A percentile compares a stretch with the other conserved stretches of the same genome.
phyloP scores from a whole-genome alignment of 1,140 invertebrate genomes.

The Drosophila sulfurigaster region DNA sequence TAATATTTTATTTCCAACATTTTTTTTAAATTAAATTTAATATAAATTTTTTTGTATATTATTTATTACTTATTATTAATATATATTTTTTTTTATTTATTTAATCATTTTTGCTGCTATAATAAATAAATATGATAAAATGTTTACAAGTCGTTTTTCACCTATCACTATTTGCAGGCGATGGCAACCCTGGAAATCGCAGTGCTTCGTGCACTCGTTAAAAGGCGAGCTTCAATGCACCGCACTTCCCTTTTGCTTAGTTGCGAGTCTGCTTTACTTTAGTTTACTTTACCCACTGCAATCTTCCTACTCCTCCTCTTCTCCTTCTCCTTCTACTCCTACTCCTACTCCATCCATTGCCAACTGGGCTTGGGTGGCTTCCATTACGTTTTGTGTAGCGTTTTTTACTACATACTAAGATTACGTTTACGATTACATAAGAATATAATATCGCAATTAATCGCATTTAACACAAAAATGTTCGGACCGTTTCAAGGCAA shows the following conservation, averaged over 20 bases:
- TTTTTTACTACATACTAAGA: constrained; percentile 67
- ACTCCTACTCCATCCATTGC: neutral
- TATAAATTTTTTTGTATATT: too few relatives aligned
- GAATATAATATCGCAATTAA: constrained; percentile 83
- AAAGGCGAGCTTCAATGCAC: constrained; percentile 28
- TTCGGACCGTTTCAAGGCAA: constrained; percentile 68
- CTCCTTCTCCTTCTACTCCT: too few relatives aligned
- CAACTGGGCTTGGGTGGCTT: constrained; percentile 34
- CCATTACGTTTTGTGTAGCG: constrained; percentile 72
- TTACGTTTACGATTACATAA: constrained; percentile 83
- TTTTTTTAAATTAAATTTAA: too few relatives aligned
- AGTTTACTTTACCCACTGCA: constrained; percentile 1
- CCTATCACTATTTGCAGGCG: too few relatives aligned
- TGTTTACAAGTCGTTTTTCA: neutral
- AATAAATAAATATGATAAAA: too few relatives aligned
- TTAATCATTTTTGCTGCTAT: too few relatives aligned
- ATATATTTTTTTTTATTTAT: too few relatives aligned
- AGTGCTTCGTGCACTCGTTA: neutral
- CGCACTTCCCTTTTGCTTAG: constrained; percentile 46
- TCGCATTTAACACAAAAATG: constrained; percentile 82
- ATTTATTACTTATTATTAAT: too few relatives aligned
- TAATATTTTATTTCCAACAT: too few relatives aligned
- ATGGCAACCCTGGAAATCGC: neutral
- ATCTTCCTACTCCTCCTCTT: neutral
- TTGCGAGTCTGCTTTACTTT: neutral